These are phyloP conservation scores for Mamestra configurata DNA, from an alignment of 1,140 invertebrate genomes.

Conservation along the genomic window DNA sequence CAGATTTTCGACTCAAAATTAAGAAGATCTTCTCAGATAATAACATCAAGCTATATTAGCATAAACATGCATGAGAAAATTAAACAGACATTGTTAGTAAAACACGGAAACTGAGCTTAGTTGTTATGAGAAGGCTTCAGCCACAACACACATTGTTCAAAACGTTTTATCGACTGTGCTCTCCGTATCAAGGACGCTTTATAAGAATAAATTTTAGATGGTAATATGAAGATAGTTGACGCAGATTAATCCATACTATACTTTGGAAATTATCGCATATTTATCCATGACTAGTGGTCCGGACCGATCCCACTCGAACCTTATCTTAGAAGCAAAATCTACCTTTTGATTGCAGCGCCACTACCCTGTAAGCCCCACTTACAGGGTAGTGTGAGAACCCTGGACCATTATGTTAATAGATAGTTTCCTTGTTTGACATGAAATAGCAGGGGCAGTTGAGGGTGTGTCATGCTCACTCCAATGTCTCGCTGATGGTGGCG, in stretches of 20 bases:
- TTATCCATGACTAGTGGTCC: too few species aligned
- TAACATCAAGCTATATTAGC: conserved; percentile 21
- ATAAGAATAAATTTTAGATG: conserved; percentile 16
- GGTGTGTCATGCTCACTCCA: too few species aligned
- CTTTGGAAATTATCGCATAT: too few species aligned
- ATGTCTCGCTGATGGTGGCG: too few species aligned
- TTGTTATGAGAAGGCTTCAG: conserved; percentile 58
- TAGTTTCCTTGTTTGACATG: too few species aligned
- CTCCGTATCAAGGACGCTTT: not conserved
- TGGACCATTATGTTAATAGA: too few species aligned
- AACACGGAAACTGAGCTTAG: conserved; percentile 52
- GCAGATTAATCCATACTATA: not conserved
- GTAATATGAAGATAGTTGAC: not conserved
- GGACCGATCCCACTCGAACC: too few species aligned
- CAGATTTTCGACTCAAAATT: conserved; percentile 44
- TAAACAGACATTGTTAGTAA: conserved; percentile 39
- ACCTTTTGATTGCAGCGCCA: too few species aligned
- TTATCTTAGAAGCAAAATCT: too few species aligned
- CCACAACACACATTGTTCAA: conserved; percentile 50
- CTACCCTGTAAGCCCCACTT: too few species aligned
- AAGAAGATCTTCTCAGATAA: conserved; percentile 9
- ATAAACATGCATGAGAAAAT: conserved; percentile 41
- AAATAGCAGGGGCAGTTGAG: too few species aligned
- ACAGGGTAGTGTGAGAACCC: too few species aligned
- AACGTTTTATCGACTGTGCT: not conserved